Base-by-base conservation (phyloP, 2,113 vertebrate genomes). In the Podilymbus podiceps region DNA sequence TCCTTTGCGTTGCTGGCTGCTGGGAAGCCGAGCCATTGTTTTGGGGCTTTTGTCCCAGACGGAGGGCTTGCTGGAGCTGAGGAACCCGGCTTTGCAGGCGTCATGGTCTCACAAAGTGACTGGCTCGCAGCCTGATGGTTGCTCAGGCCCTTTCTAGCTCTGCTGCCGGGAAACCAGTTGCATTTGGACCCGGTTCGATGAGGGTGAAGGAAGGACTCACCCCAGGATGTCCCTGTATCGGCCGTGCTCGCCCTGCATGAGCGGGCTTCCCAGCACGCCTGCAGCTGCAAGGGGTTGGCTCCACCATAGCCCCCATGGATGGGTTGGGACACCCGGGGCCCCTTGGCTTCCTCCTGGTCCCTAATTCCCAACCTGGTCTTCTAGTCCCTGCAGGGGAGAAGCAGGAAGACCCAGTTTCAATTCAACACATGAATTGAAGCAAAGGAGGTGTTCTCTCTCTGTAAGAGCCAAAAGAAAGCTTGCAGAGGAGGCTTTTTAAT, bases 11-110 rank as follows among this genome's bases (percentile, higher is more conserved):
- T 31, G 11, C 62, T 0, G 2, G 66, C 92, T 10, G 8, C 84
- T 85, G 77, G 92, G 89, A 73, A 92, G 71, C 55, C 1, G 2
- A 71, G 30, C 92, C 85, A 95, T 95, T 96, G 91, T 95, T 91
- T 85, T 2, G n/a, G 50, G 42, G 59, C n/a, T 88, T 81, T 82
- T 50, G 80, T 93, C 72, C 56, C 75, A 81, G 93, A 31, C 6
- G 1, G 68, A 77, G 59, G 31, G 63, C n/a, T 90, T 66, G 72
- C 87, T 58, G 80, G 63, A 91, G 71, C 85, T 74, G 79, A 84
- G 91, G 56, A 91, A 35, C 53, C 66, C 27, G 28, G 58, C 52
- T 77, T 84, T 76, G 76, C 46, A 56, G 82, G 88, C 63, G 4
- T 64, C 7, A 1, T 3, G 3, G 72, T 20, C 7, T 79, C 79